Evolutionary conservation across 1,140 invertebrate species (phyloP).

Genomic region (Colletes latitarsis): DNA sequence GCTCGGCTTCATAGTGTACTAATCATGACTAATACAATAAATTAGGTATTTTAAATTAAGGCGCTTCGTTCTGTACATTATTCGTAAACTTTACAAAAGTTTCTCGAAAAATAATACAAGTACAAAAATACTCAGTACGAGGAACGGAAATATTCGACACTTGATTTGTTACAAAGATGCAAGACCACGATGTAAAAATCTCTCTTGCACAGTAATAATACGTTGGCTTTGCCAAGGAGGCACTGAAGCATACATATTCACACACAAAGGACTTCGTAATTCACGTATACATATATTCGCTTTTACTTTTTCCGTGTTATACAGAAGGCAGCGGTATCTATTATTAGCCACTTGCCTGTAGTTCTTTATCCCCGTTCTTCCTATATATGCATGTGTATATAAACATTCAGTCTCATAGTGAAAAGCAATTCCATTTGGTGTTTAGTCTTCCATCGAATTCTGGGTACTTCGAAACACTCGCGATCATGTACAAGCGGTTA

Average conservation of each 20-base stretch:
- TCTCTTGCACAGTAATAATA: conserved; percentile 33
- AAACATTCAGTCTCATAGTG: conserved; percentile 67
- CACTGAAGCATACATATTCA: conserved; percentile 50
- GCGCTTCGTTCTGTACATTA: conserved; percentile 67
- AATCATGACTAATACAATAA: conserved; percentile 74
- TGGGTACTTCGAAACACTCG: conserved; percentile 37
- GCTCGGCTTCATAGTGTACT: conserved; percentile 56
- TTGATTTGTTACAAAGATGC: conserved; percentile 51
- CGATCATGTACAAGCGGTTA: conserved; percentile 36
- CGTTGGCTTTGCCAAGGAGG: conserved; percentile 33
- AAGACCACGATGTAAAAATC: conserved; percentile 54
- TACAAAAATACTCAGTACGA: conserved; percentile 75
- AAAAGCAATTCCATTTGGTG: conserved; percentile 68
- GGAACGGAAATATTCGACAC: conserved; percentile 69
- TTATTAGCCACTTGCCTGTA: neutral
- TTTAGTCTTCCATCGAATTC: conserved; percentile 53
- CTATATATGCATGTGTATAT: conserved; percentile 27
- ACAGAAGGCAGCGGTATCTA: neutral
- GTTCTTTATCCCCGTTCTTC: conserved; percentile 6
- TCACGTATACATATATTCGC: conserved; percentile 36
- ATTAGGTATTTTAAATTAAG: conserved; percentile 73
- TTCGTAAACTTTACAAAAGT: conserved; percentile 69
- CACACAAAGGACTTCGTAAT: conserved; percentile 50
- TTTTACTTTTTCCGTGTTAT: conserved; percentile 1
- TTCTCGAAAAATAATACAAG: conserved; percentile 74